Evolutionary conservation across 2,113 vertebrate species (phyloP), one percentile per base, ranked within the genome.

Genomic region (Dicerorhinus sumatrensis): DNA sequence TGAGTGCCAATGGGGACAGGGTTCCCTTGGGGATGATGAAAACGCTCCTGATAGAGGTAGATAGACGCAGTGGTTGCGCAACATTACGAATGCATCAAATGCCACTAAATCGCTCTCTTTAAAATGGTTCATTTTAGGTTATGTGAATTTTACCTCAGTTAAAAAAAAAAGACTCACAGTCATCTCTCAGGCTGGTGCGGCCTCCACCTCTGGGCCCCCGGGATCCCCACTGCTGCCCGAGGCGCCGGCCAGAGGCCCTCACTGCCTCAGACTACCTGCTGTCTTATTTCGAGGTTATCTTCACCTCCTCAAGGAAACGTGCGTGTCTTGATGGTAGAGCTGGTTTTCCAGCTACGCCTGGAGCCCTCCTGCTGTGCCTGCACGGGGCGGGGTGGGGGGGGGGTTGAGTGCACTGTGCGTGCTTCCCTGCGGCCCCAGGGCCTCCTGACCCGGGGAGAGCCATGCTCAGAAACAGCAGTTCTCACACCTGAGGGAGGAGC

Each of bases 401-500:
- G n/a, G n/a, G n/a, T n/a, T n/a, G n/a, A n/a, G 60, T 25, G 2
- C 46, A 7, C 33, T 39, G 88, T 36, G 33, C 3, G 0, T 5
- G 33, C 60, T 25, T 27, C 9, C 33, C 23, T 14, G 63, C 29
- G 63, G 9, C 14, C 36, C 20, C 5, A 12, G 21, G 20, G 25
- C 27, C 63, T 33, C 4, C 8, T 2, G 6, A 12, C 48, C n/a
- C 4, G 0, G 72, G 82, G 18, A 25, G 9, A 2, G 27, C 33
- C 69, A 5, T 11, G 4, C 29, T 56, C 13, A 31, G 42, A 25
- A 16, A 8, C 0, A 2, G 18, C 6, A 14, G 10, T 0, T 2
- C 46, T 51, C 0, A 0, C 6, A 6, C 9, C 1, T 6, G 48
- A 16, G 36, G 86, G 0, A 36, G 56, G 70, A 42, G 21, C 18